Evolutionary conservation across 92 coral and sea anemone species (phyloP), one percentile per base, ranked within the genome.

Genomic region (Hydrozoanthus gracilis): DNA sequence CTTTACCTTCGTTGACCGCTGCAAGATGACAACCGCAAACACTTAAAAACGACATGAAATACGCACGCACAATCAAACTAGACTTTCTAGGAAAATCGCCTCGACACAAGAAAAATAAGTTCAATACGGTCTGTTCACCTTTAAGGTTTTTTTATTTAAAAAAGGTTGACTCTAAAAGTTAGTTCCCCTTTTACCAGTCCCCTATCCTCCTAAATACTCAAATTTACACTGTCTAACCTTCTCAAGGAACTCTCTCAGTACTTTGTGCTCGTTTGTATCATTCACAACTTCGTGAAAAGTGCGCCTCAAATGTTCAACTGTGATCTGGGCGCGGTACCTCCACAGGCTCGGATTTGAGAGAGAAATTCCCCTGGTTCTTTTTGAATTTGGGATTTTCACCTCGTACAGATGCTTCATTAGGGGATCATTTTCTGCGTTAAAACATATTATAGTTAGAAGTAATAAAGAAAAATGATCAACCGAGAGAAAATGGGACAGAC

Each of bases 321-420:
- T 95, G 64, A 95, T 91, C 49, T 82, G 88, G 14, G 92, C 89
- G 7, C 98, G 92, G 70, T 95, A 93, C 71, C 95, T 91, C 98
- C 98, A 95, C 82, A 95, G 91, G 68, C 88, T 86, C 9, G 94
- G 94, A 75, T 89, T 84, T 77, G 88, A 90, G 2, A 93, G 92
- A 65, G 73, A 73, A n/a, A 95, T 56, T 48, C 84, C 62, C 12
- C 55, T 82, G 7, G 86, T 20, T 39, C 18, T 78, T 35, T 50
- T 70, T 14, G 89, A 91, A 7, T 76, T 66, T 20, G 90, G 87
- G 49, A 44, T 69, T 49, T 92, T 94, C 8, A 92, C 77, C 74
- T 95, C 98, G 73, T 91, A 91, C 44, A 95, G 87, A 88, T 91
- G 91, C 71, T 89, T 79, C 90, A 90, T 88, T 61, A 92, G 82